Conservation (phyloP, 2,113 vertebrate genomes). For the Cariama cristata region DNA sequence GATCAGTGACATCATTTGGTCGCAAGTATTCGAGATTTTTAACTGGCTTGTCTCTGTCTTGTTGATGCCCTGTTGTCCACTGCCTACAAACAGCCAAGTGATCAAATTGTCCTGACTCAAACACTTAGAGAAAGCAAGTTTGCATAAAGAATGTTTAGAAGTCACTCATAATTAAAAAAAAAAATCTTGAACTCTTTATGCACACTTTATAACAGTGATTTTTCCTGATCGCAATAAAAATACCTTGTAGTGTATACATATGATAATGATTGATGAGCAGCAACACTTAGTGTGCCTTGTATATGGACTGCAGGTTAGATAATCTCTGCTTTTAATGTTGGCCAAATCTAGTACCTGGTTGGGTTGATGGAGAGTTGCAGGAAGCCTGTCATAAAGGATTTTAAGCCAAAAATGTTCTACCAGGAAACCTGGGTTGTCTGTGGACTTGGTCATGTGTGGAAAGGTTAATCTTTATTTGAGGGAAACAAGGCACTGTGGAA, state of each 20-base stretch:
- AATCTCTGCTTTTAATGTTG: not conserved
- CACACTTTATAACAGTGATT: not conserved
- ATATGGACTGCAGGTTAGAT: not conserved
- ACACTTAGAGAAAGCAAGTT: not conserved
- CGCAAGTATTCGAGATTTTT: not conserved
- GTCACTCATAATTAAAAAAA: not conserved
- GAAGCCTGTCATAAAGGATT: not conserved
- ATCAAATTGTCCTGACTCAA: not conserved
- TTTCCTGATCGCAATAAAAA: not conserved
- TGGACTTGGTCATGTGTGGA: not conserved
- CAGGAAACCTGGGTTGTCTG: not conserved
- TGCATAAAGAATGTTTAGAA: not conserved
- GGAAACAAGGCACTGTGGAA: not conserved
- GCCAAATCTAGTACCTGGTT: not conserved
- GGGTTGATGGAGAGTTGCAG: not conserved
- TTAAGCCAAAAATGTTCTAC: not conserved
- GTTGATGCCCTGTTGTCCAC: not conserved
- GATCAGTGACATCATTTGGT: not conserved
- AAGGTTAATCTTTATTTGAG: not conserved
- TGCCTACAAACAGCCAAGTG: not conserved
- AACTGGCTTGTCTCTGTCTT: not conserved
- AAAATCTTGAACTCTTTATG: not conserved
- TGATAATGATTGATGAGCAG: not conserved
- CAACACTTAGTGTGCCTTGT: rapidly evolving
- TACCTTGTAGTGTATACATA: not conserved